Evolutionary conservation across 64 coral and sea anemone species (phyloP).

Genomic region (Porites australiensis): DNA sequence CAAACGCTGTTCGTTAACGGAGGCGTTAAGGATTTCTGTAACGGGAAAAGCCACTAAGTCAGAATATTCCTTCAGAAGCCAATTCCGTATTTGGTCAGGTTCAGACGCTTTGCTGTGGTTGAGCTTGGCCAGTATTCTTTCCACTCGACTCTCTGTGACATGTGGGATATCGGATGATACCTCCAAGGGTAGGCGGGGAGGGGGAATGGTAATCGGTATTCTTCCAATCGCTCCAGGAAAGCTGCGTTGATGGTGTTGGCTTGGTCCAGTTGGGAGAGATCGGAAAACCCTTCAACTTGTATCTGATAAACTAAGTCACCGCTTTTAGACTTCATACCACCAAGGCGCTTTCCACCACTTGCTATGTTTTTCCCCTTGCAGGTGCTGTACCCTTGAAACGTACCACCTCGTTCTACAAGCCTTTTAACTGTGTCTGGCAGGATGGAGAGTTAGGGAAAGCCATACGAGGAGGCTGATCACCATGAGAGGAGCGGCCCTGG

Average conservation of each 20-base stretch:
- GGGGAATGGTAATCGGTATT: slow-evolving; percentile 19
- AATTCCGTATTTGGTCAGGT: slow-evolving; percentile 26
- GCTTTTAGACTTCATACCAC: slow-evolving; percentile 24
- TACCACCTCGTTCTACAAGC: background rate
- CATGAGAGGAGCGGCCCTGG: too few species aligned
- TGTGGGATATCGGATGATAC: slow-evolving; percentile 38
- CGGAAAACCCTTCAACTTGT: slow-evolving; percentile 37
- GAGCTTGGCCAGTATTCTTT: slow-evolving; percentile 45
- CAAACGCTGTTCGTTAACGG: slow-evolving; percentile 39
- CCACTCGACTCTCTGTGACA: slow-evolving; percentile 28
- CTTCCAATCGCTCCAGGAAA: slow-evolving; percentile 30
- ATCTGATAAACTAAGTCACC: slow-evolving; percentile 48
- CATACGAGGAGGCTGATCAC: too few species aligned
- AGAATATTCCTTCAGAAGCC: too few species aligned
- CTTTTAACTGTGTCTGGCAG: background rate
- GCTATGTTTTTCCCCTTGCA: background rate
- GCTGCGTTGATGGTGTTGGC: slow-evolving; percentile 59
- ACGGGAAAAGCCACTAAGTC: slow-evolving; percentile 54
- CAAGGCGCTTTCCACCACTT: slow-evolving; percentile 52
- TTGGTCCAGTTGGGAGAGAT: slow-evolving; percentile 46
- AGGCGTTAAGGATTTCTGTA: slow-evolving; percentile 42
- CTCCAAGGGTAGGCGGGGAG: slow-evolving; percentile 49
- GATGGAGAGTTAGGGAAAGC: too few species aligned
- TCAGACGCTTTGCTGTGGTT: slow-evolving; percentile 43
- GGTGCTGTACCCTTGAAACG: slow-evolving; percentile 16